A percentile compares a stretch with the other conserved stretches of the same genome.
Evolutionary conservation across 1,140 invertebrate genomes (phyloP).

Genomic region (Venustaconcha ellipsiformis): DNA sequence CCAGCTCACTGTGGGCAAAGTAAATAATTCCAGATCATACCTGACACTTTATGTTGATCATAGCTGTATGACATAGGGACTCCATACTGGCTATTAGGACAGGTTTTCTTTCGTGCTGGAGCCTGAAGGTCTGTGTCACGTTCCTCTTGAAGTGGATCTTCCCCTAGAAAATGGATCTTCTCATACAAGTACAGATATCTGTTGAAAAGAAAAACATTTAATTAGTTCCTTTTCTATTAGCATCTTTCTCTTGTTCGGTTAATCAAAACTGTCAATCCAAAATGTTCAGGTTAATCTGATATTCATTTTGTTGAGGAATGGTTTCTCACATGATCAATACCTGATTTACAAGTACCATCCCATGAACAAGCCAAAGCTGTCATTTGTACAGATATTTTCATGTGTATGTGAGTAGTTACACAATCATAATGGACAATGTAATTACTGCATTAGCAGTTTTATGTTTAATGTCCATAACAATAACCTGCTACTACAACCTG

Average conservation of each 20-base stretch:
- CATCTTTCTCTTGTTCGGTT: not conserved
- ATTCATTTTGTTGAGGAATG: constrained; percentile 5
- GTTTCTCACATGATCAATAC: constrained; percentile 3
- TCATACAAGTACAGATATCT: constrained; percentile 88
- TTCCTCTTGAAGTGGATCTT: constrained; percentile 75
- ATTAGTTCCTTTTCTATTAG: not conserved
- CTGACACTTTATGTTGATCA: constrained; percentile 83
- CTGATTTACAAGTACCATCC: not conserved
- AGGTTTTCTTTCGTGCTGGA: constrained; percentile 71
- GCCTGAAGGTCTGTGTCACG: constrained; percentile 78
- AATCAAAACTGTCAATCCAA: constrained; percentile 1
- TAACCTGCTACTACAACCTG: too few relatives aligned
- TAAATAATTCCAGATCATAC: constrained; percentile 64
- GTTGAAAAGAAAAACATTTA: constrained; percentile 48
- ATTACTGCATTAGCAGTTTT: too few relatives aligned
- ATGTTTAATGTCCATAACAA: too few relatives aligned
- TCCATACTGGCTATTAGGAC: constrained; percentile 44
- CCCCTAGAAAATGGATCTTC: constrained; percentile 86
- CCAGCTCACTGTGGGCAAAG: not conserved
- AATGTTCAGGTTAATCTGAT: not conserved
- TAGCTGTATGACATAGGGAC: constrained; percentile 87
- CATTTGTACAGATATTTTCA: too few relatives aligned
- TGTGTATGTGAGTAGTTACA: too few relatives aligned
- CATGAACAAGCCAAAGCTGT: not conserved
- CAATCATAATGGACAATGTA: too few relatives aligned